Evolutionary conservation across 2,888 invertebrate genomes (phyloP), one percentile per base, ranked within the genome.

Genomic region (Watsonalla cultraria): DNA sequence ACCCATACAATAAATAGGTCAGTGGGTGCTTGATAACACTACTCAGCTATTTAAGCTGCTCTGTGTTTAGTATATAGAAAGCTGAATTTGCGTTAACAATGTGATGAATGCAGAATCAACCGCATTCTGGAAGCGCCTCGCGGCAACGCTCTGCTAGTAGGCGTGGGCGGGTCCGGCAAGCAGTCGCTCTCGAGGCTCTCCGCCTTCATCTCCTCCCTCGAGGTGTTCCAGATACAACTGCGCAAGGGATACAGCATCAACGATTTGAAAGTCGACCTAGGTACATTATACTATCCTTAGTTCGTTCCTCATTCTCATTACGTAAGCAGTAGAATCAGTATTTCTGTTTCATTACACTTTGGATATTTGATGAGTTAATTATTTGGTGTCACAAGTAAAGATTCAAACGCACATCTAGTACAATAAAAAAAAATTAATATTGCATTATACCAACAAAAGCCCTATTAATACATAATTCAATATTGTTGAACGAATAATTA

Each of bases 131-230:
- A 98, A 83, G 94, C 96, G 0, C 97, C 98, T 0, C 92, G 98
- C 66, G 98, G 98, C 11, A 98, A 98, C 78, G 98, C 97, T 0
- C 86, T 98, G 34, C 86, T 98, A 13, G 95, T 98, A 24, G 98
- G 98, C 34, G 98, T 98, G 0, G 98, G 98, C 46, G 98, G 98
- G 39, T 97, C 97, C 54, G 98, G 98, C 51, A 98, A 98, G 78
- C 98, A 98, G 82, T 97, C 97, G 5, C 88, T 98, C 46, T 96
- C 98, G 0, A 92, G 98, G 53, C 89, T 99, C 14, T 95, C 98
- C 0, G 94, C 97, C 0, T 98, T 96, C 77, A 97, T 99, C 57
- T 96, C 97, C 6, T 94, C 95, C 0, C 91, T 98, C 49, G 98
- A 98, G 81, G 97, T 98, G 0, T 98, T 98, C 82, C 98, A 98